A percentile compares a stretch with the other conserved stretches of the same genome.
phyloP scores from a whole-genome alignment of 2,888 invertebrate species.

The Agriotes lineatus region DNA sequence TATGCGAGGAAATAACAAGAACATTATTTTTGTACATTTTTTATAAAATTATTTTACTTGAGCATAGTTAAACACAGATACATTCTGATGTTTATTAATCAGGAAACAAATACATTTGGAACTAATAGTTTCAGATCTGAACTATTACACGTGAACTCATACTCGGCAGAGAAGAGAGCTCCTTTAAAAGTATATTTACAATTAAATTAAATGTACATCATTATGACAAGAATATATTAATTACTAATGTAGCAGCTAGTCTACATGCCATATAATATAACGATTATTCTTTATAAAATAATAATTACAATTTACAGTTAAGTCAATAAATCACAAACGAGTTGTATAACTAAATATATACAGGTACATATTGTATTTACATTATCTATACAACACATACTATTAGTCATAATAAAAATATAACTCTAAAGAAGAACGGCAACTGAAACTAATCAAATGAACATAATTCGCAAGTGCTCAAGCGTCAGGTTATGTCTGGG shows the following conservation, averaged over 20 bases:
- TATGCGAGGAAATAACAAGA: too few species aligned
- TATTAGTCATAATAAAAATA: constrained; percentile 3
- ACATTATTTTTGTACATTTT: too few species aligned
- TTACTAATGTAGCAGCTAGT: constrained; percentile 14
- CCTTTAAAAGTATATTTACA: constrained; percentile 28
- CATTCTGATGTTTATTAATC: constrained; percentile 6
- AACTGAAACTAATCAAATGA: constrained; percentile 6
- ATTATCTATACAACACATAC: constrained; percentile 24
- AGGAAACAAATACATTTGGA: constrained; percentile 15
- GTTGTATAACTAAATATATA: constrained; percentile 26
- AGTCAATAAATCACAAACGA: constrained; percentile 29
- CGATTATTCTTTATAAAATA: constrained; percentile 27
- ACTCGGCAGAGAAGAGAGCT: constrained; percentile 48
- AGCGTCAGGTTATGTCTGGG: constrained; percentile 17
- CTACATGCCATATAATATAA: constrained; percentile 14
- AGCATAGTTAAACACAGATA: constrained; percentile 16
- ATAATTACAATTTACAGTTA: constrained; percentile 9
- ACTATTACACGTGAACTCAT: constrained; percentile 25
- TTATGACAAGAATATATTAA: constrained; percentile 16
- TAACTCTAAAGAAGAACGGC: background rate
- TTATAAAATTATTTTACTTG: too few species aligned
- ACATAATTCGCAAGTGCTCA: background rate
- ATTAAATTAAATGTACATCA: constrained; percentile 13
- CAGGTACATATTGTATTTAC: constrained; percentile 32
- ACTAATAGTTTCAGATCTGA: constrained; percentile 13